Conservation (phyloP, 2,888 invertebrate genomes). For the Lasioglossum morio region DNA sequence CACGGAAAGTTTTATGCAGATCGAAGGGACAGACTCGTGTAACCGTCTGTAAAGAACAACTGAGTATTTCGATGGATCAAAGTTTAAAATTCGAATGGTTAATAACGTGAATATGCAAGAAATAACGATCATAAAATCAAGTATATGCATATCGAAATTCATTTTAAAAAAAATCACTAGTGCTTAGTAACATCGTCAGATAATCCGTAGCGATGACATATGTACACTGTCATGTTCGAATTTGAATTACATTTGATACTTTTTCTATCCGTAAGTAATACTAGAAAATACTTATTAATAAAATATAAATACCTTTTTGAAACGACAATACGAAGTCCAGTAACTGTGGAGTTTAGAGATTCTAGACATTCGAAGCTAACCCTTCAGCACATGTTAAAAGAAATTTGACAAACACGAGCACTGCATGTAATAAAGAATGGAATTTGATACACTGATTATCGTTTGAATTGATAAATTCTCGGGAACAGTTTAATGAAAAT, state of each 20-base stretch:
- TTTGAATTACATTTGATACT: slow-evolving; percentile 34
- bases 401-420: slow-evolving; percentile 19
- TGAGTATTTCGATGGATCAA: neutral
- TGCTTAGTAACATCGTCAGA: slow-evolving; percentile 48
- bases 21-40: neutral
- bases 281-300: neutral
- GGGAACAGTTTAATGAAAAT: slow-evolving; percentile 24
- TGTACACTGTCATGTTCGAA: slow-evolving; percentile 31
- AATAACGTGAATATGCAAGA: neutral
- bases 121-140: slow-evolving; percentile 7
- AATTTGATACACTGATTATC: slow-evolving; percentile 24
- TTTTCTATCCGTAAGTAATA: neutral
- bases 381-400: slow-evolving; percentile 36
- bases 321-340: slow-evolving; percentile 29
- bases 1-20: neutral
- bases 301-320: slow-evolving; percentile 49
- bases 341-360: slow-evolving; percentile 33
- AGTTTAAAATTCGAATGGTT: neutral
- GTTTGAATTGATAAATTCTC: neutral
- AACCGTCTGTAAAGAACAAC: neutral
- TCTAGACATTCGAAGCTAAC: slow-evolving; percentile 50
- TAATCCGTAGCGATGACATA: slow-evolving; percentile 26
- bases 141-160: neutral
- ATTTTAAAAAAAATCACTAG: slow-evolving; percentile 38
- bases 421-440: neutral